Percentiles rank a stretch among this genome's conserved stretches.
Evolutionary conservation across 2,888 invertebrate genomes (phyloP).

Genomic region (Drosophila mercatorum): DNA sequence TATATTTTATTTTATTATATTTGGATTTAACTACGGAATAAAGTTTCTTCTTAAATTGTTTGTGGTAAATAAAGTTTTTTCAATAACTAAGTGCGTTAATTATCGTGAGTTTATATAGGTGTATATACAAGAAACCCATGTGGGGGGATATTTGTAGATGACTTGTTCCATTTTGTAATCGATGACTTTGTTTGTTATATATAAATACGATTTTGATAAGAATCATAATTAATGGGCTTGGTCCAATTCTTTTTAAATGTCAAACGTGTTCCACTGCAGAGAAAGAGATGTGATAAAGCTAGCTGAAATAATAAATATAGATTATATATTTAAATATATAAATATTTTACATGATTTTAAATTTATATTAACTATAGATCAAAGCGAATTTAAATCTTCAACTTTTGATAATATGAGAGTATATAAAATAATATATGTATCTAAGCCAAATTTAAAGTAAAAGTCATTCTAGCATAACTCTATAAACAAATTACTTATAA

Average conservation of each 20-base stretch:
- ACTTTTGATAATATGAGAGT: not conserved
- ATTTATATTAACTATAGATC: not conserved
- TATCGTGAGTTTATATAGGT: not conserved
- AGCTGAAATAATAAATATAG: not conserved
- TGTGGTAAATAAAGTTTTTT: not conserved
- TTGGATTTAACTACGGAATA: no score
- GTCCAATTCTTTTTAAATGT: not conserved
- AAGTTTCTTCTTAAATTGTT: not conserved
- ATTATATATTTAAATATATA: no score
- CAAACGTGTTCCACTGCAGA: not conserved
- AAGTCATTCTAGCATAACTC: slow-evolving; percentile 17
- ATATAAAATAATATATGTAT: not conserved
- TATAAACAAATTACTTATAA: not conserved
- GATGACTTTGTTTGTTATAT: not conserved
- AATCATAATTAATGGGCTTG: not conserved
- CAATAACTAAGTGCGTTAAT: not conserved
- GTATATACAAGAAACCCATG: not conserved
- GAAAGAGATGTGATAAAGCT: not conserved
- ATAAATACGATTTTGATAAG: slow-evolving; percentile 3
- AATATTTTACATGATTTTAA: not conserved
- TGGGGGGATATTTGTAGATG: not conserved
- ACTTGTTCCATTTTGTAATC: not conserved
- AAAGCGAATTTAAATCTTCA: not conserved
- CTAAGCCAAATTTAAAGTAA: not conserved
- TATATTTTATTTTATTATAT: not conserved